Conservation (phyloP, 1,140 invertebrate species). For the Coelopa frigida region DNA sequence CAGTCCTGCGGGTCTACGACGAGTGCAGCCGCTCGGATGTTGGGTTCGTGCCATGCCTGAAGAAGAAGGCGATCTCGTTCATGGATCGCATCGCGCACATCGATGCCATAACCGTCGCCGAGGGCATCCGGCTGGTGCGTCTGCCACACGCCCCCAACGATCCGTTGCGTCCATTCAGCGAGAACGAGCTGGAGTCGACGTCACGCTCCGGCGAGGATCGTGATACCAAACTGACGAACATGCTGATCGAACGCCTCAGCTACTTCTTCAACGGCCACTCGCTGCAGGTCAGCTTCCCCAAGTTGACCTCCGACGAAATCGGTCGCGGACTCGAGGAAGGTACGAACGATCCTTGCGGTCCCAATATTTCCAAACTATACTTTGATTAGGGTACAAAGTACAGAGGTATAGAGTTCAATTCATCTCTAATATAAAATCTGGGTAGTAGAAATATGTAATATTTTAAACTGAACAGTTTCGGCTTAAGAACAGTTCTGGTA, state of each 20-base stretch:
- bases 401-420: too few relatives aligned
- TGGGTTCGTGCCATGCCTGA: conserved; percentile 63
- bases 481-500: too few relatives aligned
- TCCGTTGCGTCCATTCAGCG: conserved; percentile 36
- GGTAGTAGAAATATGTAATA: too few relatives aligned
- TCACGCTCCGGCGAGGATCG: conserved; percentile 55
- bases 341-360: too few relatives aligned
- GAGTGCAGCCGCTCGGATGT: conserved; percentile 53
- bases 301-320: conserved; percentile 59
- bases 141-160: conserved; percentile 40
- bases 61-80: conserved; percentile 70
- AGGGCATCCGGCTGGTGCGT: conserved; percentile 58
- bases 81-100: conserved; percentile 63
- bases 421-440: too few relatives aligned
- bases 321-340: conserved; percentile 67
- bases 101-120: conserved; percentile 57
- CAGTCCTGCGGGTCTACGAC: conserved; percentile 54
- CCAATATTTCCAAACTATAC: too few relatives aligned
- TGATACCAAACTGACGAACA: conserved; percentile 57
- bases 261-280: conserved; percentile 65
- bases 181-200: conserved; percentile 59
- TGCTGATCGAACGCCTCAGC: conserved; percentile 63
- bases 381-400: too few relatives aligned
- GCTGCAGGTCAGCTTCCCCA: conserved; percentile 66
- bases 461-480: too few relatives aligned